Conservation (phyloP, 1,140 invertebrate species). For the Drosophila punjabiensis region DNA sequence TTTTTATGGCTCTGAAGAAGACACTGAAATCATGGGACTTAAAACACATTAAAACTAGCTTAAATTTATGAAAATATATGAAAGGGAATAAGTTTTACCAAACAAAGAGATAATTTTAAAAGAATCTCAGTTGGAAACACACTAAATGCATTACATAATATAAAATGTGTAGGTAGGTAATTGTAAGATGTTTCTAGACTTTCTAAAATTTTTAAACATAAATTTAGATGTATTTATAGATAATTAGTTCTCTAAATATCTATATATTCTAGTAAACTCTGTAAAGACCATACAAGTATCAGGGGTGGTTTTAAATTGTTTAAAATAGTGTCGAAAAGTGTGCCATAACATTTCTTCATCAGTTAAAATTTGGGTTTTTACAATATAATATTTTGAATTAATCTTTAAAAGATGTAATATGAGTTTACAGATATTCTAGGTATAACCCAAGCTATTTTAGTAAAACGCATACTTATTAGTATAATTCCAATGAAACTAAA, state of each 20-base stretch:
- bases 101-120: background rate
- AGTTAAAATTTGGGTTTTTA: no score
- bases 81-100: conserved; percentile 1
- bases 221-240: background rate
- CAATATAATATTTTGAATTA: no score
- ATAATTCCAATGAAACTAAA: no score
- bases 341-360: no score
- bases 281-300: no score
- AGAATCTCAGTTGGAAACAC: background rate
- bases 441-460: no score
- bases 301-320: no score
- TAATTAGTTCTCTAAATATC: background rate
- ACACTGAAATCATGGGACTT: conserved; percentile 7
- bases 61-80: background rate
- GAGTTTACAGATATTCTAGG: no score
- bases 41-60: background rate
- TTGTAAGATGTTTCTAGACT: background rate
- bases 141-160: background rate
- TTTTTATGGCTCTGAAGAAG: conserved; percentile 1
- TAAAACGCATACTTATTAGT: no score
- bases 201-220: background rate
- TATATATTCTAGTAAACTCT: background rate
- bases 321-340: no score
- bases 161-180: background rate
- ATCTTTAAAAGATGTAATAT: no score